Conservation (phyloP, 1,140 invertebrate species). For the Rhopalosiphum maidis region DNA sequence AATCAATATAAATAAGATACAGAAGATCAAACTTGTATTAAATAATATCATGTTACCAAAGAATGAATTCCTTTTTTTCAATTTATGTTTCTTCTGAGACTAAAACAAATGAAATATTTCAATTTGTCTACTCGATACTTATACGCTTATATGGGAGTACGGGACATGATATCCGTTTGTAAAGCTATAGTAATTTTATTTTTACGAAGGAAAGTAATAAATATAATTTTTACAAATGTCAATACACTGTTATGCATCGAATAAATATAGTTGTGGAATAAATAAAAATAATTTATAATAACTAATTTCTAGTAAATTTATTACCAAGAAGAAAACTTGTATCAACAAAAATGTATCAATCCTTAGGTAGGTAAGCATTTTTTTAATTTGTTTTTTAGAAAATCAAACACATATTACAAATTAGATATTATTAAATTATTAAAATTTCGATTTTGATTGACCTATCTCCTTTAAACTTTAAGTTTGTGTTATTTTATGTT, state of each 20-base stretch:
- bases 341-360: neutral
- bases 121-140: constrained; percentile 3
- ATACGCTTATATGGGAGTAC: neutral
- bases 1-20: neutral
- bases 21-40: neutral
- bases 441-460: too few species aligned
- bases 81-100: neutral
- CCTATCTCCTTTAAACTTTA: too few species aligned
- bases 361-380: too few species aligned
- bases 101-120: constrained; percentile 4
- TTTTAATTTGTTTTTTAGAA: too few species aligned
- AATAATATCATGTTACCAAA: neutral
- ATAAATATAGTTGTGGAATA: neutral
- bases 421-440: too few species aligned
- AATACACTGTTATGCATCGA: neutral
- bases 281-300: neutral
- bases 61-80: neutral
- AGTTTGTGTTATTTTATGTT: too few species aligned
- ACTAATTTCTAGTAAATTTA: neutral
- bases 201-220: neutral
- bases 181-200: neutral
- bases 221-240: neutral
- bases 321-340: neutral
- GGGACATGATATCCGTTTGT: neutral
- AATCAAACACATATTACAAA: too few species aligned